Evolutionary conservation across 2,888 invertebrate genomes (phyloP).

Genomic region (Calephelis perditalis): DNA sequence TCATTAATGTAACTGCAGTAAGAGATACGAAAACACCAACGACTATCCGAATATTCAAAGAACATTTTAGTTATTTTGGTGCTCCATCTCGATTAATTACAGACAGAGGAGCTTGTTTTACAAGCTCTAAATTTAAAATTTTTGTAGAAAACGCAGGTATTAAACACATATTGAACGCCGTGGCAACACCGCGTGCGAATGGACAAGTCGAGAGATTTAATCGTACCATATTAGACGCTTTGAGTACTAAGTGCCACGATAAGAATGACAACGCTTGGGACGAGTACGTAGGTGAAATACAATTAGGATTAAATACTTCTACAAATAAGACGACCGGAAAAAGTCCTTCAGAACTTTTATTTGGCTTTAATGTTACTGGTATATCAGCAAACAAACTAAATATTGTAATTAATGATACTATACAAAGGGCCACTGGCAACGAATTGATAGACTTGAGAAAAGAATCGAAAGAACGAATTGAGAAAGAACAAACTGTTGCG

Average conservation of each 20-base stretch:
- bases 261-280: slow-evolving; percentile 20
- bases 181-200: slow-evolving; percentile 27
- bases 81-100: neutral
- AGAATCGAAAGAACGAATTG: slow-evolving; percentile 17
- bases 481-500: slow-evolving; percentile 24
- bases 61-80: slow-evolving; percentile 2
- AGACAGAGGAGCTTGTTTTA: neutral
- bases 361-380: slow-evolving; percentile 21
- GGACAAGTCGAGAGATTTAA: neutral
- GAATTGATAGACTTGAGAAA: slow-evolving; percentile 15
- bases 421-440: neutral
- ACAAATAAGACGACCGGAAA: slow-evolving; percentile 22
- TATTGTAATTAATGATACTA: slow-evolving; percentile 18
- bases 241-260: neutral
- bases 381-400: slow-evolving; percentile 16
- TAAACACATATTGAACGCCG: neutral
- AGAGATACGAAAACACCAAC: neutral
- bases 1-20: neutral
- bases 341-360: slow-evolving; percentile 24
- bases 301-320: slow-evolving; percentile 24
- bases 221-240: neutral
- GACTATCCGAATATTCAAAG: neutral
- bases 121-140: neutral
- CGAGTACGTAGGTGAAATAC: slow-evolving; percentile 21
- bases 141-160: neutral